phyloP scores from a whole-genome alignment of 1,140 invertebrate species.

The Drosophila funebris region DNA sequence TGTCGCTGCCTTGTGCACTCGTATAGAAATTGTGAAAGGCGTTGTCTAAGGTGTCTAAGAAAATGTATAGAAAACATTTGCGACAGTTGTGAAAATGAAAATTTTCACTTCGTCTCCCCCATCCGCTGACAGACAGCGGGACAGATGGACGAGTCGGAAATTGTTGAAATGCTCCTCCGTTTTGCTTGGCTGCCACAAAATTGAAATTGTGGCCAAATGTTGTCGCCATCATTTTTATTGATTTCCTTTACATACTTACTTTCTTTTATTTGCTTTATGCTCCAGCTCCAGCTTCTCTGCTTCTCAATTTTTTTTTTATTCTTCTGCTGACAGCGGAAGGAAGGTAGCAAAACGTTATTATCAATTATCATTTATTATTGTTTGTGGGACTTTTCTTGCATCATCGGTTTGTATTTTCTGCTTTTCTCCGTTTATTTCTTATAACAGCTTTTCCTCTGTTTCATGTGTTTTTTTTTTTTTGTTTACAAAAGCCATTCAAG shows the following conservation, averaged over 20 bases:
- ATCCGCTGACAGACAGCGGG: neutral
- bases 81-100: slow-evolving; percentile 65
- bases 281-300: slow-evolving; percentile 18
- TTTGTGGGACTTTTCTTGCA: slow-evolving; percentile 46
- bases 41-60: slow-evolving; percentile 63
- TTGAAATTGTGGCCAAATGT: slow-evolving; percentile 79
- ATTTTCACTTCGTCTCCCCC: slow-evolving; percentile 54
- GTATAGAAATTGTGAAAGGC: slow-evolving; percentile 64
- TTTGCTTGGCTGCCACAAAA: slow-evolving; percentile 49
- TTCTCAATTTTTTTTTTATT: slow-evolving; percentile 19
- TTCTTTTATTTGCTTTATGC: slow-evolving; percentile 53
- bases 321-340: slow-evolving; percentile 51
- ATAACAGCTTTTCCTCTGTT: neutral
- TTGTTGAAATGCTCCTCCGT: slow-evolving; percentile 66
- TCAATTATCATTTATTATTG: slow-evolving; percentile 81
- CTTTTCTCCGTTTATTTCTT: slow-evolving; percentile 30
- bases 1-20: slow-evolving; percentile 67
- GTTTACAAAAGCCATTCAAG: neutral
- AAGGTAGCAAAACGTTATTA: slow-evolving; percentile 77
- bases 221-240: slow-evolving; percentile 74
- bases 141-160: slow-evolving; percentile 49
- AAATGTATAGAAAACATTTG: slow-evolving; percentile 53
- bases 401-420: slow-evolving; percentile 39
- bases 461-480: neutral
- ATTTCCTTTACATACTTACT: slow-evolving; percentile 63